Percentiles rank a stretch among this genome's conserved stretches.
These are phyloP conservation scores for Enteromius thamalakanensis DNA, from an alignment of 2,797 vertebrate genomes.

Conservation along the genomic window DNA sequence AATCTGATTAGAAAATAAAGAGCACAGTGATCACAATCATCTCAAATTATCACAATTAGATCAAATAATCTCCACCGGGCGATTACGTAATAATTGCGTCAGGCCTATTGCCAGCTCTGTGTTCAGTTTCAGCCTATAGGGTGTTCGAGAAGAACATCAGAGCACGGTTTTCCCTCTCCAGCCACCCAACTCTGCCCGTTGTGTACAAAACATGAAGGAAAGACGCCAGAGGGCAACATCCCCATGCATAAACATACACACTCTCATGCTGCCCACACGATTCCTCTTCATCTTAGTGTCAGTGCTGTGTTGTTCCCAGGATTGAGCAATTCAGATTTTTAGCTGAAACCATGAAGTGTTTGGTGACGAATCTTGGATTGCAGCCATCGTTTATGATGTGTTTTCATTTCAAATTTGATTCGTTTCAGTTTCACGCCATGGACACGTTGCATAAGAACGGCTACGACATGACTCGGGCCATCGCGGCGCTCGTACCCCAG, in stretches of 20 bases:
- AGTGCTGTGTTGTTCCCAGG: not conserved
- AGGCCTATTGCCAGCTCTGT: slow-evolving; percentile 4
- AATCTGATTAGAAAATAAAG: slow-evolving; percentile 10
- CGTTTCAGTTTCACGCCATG: slow-evolving; percentile 92
- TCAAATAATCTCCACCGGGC: not conserved
- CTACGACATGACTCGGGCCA: slow-evolving; percentile 94
- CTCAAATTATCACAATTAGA: slow-evolving; percentile 14
- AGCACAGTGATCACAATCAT: not conserved
- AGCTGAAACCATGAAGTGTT: not conserved
- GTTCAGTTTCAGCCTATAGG: slow-evolving; percentile 29
- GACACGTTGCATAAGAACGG: slow-evolving; percentile 92
- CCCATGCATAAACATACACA: slow-evolving; percentile 42
- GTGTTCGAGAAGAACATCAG: slow-evolving; percentile 2
- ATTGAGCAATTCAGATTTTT: not conserved
- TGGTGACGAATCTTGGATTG: not conserved
- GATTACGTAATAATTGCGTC: slow-evolving; percentile 5
- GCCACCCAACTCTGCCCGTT: slow-evolving; percentile 20
- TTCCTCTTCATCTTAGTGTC: slow-evolving; percentile 2
- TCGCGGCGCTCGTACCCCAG: slow-evolving; percentile 94
- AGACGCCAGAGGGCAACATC: slow-evolving; percentile 14
- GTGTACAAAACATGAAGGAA: slow-evolving; percentile 48
- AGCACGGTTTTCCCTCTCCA: slow-evolving; percentile 25
- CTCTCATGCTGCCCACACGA: slow-evolving; percentile 15
- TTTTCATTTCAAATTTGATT: not conserved
- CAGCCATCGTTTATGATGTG: not conserved